Evolutionary conservation across 64 coral and sea anemone genomes (phyloP).

Genomic region (Dendronephthya gigantea): DNA sequence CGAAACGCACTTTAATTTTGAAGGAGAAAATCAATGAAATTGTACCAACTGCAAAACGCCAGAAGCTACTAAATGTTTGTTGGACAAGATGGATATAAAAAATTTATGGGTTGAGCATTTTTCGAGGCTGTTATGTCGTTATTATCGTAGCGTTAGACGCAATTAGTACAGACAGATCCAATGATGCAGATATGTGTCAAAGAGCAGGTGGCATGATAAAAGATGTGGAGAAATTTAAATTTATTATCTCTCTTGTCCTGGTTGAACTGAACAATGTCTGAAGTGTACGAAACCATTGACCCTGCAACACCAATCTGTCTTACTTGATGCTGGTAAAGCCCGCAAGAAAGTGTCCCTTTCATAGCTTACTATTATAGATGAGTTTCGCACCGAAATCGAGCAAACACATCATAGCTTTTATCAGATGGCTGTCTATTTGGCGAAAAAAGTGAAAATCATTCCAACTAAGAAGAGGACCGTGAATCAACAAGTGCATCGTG

Average conservation of each 20-base stretch:
- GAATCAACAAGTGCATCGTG: conserved; percentile 1
- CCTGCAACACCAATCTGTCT: conserved; percentile 32
- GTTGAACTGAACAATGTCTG: conserved; percentile 11
- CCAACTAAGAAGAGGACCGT: conserved; percentile 3
- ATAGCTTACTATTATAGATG: conserved; percentile 21
- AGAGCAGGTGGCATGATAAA: conserved; percentile 31
- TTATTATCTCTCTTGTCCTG: conserved; percentile 29
- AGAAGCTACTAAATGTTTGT: neutral
- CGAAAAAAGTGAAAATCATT: conserved; percentile 8
- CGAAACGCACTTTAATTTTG: neutral
- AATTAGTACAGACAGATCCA: conserved; percentile 8
- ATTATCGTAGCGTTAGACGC: neutral
- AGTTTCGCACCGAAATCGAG: conserved; percentile 24
- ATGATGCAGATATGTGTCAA: conserved; percentile 21
- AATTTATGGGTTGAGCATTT: neutral
- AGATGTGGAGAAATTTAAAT: conserved; percentile 22
- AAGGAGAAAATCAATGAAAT: neutral
- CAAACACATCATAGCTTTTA: conserved; percentile 24
- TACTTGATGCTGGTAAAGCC: conserved; percentile 29
- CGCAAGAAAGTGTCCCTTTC: conserved; percentile 34
- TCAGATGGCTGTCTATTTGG: conserved; percentile 21
- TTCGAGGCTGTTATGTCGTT: neutral
- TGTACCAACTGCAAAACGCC: neutral
- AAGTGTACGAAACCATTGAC: conserved; percentile 38
- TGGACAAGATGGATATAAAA: neutral